Percentiles rank a stretch among this genome's conserved stretches.
These are phyloP conservation scores for Eristalis arbustorum DNA, from an alignment of 2,888 invertebrate genomes.

Conservation along the genomic window DNA sequence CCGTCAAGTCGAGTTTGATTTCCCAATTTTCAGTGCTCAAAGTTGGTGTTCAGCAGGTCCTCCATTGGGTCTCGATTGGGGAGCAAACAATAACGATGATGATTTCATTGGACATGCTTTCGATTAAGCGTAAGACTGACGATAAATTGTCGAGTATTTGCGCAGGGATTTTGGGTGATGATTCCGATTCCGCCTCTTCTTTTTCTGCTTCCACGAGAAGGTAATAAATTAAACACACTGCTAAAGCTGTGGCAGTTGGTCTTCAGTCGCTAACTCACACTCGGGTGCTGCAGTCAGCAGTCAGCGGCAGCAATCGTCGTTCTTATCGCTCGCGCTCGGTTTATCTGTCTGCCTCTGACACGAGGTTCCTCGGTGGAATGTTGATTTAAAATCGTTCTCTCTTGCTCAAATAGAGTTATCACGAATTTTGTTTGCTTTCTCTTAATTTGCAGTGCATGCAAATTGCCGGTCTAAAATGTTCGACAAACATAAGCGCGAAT, in stretches of 20 bases:
- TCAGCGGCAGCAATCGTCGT: no score
- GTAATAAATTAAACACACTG: constrained; percentile 32
- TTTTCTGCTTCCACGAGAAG: background rate
- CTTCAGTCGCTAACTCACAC: background rate
- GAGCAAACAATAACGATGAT: constrained; percentile 44
- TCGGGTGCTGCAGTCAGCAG: background rate
- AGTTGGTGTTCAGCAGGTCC: constrained; percentile 10
- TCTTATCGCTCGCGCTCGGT: background rate
- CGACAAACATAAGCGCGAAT: background rate
- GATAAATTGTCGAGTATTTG: no score
- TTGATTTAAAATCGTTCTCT: background rate
- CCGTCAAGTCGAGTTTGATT: constrained; percentile 19
- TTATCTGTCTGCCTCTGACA: background rate
- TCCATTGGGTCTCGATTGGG: constrained; percentile 12
- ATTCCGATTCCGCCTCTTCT: background rate
- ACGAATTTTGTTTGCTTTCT: constrained; percentile 27
- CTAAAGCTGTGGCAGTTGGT: background rate
- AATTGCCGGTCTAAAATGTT: constrained; percentile 27
- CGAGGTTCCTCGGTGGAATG: background rate
- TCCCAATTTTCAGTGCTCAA: constrained; percentile 21
- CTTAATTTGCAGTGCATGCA: constrained; percentile 45
- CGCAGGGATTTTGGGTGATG: background rate
- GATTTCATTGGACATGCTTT: constrained; percentile 59
- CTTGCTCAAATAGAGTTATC: constrained; percentile 51
- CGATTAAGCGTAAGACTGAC: background rate